Percentiles rank a stretch among this genome's conserved stretches.
These are phyloP conservation scores for Merops nubicus DNA, from an alignment of 2,113 vertebrate genomes.

Conservation along the genomic window DNA sequence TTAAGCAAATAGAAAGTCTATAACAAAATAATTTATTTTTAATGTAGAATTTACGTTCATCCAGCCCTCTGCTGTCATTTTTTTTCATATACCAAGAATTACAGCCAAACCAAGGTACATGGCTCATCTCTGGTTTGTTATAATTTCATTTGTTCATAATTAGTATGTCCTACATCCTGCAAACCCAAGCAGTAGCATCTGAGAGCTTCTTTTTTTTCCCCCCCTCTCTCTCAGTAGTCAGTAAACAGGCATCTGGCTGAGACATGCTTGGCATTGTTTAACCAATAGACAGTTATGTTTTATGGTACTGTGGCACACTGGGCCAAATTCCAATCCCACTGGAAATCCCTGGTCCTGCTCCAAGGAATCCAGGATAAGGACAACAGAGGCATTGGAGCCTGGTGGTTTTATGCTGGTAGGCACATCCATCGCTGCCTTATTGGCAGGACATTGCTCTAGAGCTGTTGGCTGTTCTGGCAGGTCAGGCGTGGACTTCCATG, in stretches of 20 bases:
- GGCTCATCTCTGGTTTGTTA: slow-evolving; percentile 31
- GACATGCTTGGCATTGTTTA: slow-evolving; percentile 39
- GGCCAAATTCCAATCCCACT: slow-evolving; percentile 49
- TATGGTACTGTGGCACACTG: slow-evolving; percentile 24
- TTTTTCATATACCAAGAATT: background rate
- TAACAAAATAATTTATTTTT: background rate
- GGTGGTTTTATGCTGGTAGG: background rate
- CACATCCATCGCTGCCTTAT: background rate
- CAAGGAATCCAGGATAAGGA: slow-evolving; percentile 29
- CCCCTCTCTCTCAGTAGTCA: background rate
- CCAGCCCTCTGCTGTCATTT: background rate
- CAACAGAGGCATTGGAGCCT: fast-evolving
- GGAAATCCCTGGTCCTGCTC: slow-evolving; percentile 18
- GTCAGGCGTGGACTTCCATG: fast-evolving
- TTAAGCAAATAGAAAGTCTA: background rate
- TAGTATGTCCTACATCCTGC: slow-evolving; percentile 27
- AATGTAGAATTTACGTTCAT: background rate
- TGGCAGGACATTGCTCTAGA: fast-evolving
- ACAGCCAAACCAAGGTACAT: slow-evolving; percentile 19
- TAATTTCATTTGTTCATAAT: slow-evolving; percentile 26
- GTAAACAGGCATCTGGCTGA: slow-evolving; percentile 51
- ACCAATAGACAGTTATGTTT: slow-evolving; percentile 53
- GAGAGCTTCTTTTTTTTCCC: background rate
- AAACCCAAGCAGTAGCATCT: slow-evolving; percentile 33
- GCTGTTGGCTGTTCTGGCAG: background rate